Evolutionary conservation across 1,140 invertebrate genomes (phyloP), one percentile per base, ranked within the genome.

Genomic region (Lithobius niger): DNA sequence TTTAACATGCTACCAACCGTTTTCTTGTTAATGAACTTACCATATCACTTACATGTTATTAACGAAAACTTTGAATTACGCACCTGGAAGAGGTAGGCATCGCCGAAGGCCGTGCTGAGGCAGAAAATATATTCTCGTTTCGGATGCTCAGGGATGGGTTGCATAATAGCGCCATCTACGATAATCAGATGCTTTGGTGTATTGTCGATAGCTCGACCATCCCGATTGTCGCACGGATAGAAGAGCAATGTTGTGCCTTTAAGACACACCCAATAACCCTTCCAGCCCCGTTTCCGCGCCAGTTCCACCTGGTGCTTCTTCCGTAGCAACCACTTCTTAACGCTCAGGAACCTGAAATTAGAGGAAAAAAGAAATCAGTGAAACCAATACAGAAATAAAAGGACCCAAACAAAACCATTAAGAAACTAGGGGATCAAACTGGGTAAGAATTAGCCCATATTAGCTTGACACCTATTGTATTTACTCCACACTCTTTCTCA

Each of bases 111-210:
- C 2, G 93, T 97, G 72, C 91, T 96, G 57, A 97, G 77, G 69
- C 93, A 97, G 77, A 97, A 97, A 70, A 97, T 96, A 71, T 93
- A 88, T 73, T 98, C 93, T 61, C 91, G 77, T 72, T 96, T 97
- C 0, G 94, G 94, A 74, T 98, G 93, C 71, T 98, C 94, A 6
- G 94, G 94, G 66, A 97, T 94, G 25, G 93, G 89, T 73, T 97
- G 94, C 84, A 96, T 93, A 66, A 98, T 94, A 57, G 92, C 90
- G 40, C 92, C 93, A 70, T 97, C 93, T 58, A 98, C 89, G 67
- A 95, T 94, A 71, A 95, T 95, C 62, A 94, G 80, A 74, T 95
- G 90, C 69, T 92, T 92, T 19, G 90, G 90, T 16, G 89, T 86
- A 21, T 88, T 84, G 68, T 95, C 91, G 25, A 92, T 88, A 10